Base-by-base conservation (phyloP, 2,888 invertebrate species). In the Acronicta aceris region DNA sequence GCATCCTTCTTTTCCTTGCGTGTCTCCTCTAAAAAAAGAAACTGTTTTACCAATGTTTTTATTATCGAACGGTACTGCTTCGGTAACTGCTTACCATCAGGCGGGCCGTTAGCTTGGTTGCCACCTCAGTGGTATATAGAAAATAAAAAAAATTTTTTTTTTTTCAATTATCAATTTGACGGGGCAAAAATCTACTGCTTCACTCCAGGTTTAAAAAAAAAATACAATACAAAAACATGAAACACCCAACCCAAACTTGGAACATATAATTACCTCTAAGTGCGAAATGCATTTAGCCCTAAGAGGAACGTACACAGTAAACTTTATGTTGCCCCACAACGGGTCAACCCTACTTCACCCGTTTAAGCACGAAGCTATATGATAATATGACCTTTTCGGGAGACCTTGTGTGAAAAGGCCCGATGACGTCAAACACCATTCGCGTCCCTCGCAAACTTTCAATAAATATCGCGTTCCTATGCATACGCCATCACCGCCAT, bases 401-500 rank as follows among this genome's bases (percentile, higher is more conserved):
- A 47, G 40, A 51, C 60, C 46, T 21, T 52, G 55, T 63, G 59
- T 51, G 69, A 69, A 77, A 75, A 63, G 71, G 59, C 48, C 53
- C 48, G 30, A 10, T 50, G 67, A 62, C 62, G 59, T 65, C 75
- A 74, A 73, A 74, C 73, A 72, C 46, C 51, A 27, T 49, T 40
- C 53, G 53, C 30, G 62, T 56, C 76, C 76, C 79, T 76, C 53
- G 71, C 65, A 71, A 78, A 78, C 79, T 78, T 76, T 68, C 78
- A 74, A 78, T 78, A 78, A 78, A 71, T 78, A 78, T 74, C 71
- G 59, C 60, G 76, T 76, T 78, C 64, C 79, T 76, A 78, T 78
- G 78, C 74, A 76, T 66, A 78, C 74, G 56, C 69, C 61, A 55
- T 59, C 66, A 59, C 50, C 51, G 58, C 59, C 62, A 53, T 78